Base-by-base conservation (phyloP, 2,113 vertebrate species). In the Trematomus loennbergii region DNA sequence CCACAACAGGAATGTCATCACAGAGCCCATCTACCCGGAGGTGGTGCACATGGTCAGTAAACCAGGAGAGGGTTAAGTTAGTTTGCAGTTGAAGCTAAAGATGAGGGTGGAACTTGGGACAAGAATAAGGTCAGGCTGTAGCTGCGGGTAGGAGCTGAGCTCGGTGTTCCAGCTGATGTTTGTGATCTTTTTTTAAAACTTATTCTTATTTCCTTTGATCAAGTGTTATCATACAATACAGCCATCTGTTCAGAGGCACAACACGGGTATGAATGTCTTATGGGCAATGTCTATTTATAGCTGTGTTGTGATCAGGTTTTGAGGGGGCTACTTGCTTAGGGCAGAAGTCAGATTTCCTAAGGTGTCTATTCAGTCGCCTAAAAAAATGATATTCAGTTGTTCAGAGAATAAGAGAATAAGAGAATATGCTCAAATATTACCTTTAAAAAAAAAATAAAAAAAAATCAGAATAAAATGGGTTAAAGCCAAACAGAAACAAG, bases 11-110 rank as follows among this genome's bases (percentile, higher is more conserved):
- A 97, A 96, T 63, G 97, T 98, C 94, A 97, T 99, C 95, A 99
- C 98, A 9, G 98, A 99, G 83, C 97, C 98, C 63, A 96, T 99
- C 87, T 99, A 99, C 85, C 98, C 98, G 0, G 98, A 99, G 93
- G 97, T 97, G 87, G 98, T 99, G 86, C 97, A 99, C 91, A 97
- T 99, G 98, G 98, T 99, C 85, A 98, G 98, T 94, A 25, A 5
- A 55, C 49, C n/a, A 12, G 36, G 54, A 40, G 40, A 52, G 43
- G 33, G n/a, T 70, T 71, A 18, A 10, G 55, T 74, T 55, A 10
- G 55, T 76, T 55, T 81, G 65, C 2, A 6, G 25, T 74, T n/a
- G 17, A 33, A 77, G 78, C 49, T 69, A 16, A 7, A 25, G 72
- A 64, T 63, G 68, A 63, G 49, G 40, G 45, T 16, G 48, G 33